Evolutionary conservation across 2,888 invertebrate genomes (phyloP).

Genomic region (Aspidiotus rigidus): DNA sequence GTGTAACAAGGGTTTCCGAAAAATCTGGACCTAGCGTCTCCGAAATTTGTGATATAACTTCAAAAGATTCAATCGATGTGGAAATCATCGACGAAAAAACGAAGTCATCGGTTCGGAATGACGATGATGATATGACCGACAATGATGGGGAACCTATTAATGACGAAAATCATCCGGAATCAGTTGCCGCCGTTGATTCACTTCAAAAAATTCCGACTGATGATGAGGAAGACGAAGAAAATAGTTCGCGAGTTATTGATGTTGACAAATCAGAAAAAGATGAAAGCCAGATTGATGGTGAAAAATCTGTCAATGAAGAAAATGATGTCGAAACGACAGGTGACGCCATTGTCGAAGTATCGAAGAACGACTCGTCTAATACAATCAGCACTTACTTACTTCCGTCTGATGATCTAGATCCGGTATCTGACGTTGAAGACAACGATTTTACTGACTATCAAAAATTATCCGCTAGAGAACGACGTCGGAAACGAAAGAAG

Average conservation of each 20-base stretch:
- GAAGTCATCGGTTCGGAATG: background rate
- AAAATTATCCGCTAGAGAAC: slow-evolving; percentile 6
- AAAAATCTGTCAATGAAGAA: slow-evolving; percentile 10
- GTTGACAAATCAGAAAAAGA: slow-evolving; percentile 6
- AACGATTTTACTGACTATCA: slow-evolving; percentile 25
- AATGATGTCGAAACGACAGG: background rate
- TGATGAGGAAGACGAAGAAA: slow-evolving; percentile 30
- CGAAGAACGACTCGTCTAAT: slow-evolving; percentile 9
- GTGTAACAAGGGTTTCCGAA: background rate
- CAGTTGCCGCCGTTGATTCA: background rate
- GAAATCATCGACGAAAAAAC: slow-evolving; percentile 11
- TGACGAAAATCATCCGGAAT: slow-evolving; percentile 12
- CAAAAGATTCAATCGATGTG: background rate
- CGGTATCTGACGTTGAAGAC: slow-evolving; percentile 34
- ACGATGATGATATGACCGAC: slow-evolving; percentile 38
- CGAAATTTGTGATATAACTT: slow-evolving; percentile 15
- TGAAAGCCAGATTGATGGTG: background rate
- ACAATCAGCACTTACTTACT: slow-evolving; percentile 20
- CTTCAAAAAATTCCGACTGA: background rate
- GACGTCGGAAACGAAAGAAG: slow-evolving; percentile 20
- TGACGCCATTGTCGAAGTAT: background rate
- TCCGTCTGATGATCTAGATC: slow-evolving; percentile 35
- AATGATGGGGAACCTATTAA: slow-evolving; percentile 41
- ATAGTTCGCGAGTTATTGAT: slow-evolving; percentile 17
- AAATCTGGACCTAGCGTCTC: background rate